These are phyloP conservation scores for Erythrocercus mccallii DNA, from an alignment of 2,113 vertebrate genomes.

Conservation along the genomic window DNA sequence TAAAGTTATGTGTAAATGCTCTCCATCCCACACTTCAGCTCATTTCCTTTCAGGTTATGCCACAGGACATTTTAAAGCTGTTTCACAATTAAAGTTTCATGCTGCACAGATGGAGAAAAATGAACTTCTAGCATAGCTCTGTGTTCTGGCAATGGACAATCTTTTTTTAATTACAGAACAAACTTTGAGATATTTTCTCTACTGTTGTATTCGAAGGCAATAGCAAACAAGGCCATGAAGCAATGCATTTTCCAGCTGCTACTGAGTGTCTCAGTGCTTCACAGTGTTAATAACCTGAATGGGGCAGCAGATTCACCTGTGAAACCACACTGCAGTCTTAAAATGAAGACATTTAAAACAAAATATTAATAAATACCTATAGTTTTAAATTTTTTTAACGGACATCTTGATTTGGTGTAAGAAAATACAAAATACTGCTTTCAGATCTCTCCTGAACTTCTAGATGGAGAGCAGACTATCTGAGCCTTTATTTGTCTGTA, in stretches of 20 bases:
- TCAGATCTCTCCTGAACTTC: background rate
- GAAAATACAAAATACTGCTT: background rate
- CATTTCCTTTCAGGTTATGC: constrained; percentile 14
- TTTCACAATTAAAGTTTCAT: constrained; percentile 27
- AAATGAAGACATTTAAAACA: background rate
- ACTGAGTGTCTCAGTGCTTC: background rate
- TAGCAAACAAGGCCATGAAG: background rate
- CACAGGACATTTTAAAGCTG: background rate
- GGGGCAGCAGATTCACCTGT: background rate
- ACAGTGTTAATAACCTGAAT: background rate
- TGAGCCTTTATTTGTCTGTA: background rate
- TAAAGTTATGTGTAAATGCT: background rate
- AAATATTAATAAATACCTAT: background rate
- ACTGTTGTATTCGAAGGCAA: background rate
- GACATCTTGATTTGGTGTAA: background rate
- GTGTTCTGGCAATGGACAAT: background rate
- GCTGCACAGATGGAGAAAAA: constrained; percentile 24
- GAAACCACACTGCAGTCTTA: background rate
- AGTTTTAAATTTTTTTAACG: background rate
- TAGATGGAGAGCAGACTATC: background rate
- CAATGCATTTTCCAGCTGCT: background rate
- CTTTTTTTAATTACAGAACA: background rate
- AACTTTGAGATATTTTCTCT: background rate
- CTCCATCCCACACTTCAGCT: background rate
- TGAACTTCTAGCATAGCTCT: background rate